A percentile compares a stretch with the other conserved stretches of the same genome.
Conservation (phyloP, 2,888 invertebrate species). For the Synanthedon tipuliformis region DNA sequence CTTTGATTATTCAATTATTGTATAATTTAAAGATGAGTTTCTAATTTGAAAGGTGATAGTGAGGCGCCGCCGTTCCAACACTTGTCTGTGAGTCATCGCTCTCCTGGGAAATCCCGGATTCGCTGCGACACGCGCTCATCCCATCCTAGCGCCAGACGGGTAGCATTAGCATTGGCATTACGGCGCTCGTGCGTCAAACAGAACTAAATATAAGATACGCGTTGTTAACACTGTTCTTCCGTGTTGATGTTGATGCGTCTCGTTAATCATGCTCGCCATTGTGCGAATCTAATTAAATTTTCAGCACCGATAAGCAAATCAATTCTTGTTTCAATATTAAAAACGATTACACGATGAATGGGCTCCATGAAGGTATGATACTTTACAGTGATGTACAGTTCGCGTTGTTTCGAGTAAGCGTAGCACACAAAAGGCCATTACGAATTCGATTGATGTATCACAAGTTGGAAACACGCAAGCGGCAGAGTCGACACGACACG, state of each 20-base stretch:
- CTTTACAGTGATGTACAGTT: too few species aligned
- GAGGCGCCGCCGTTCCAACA: conserved; percentile 3
- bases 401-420: too few species aligned
- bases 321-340: too few species aligned
- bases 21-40: conserved; percentile 2
- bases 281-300: too few species aligned
- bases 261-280: too few species aligned
- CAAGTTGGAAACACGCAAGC: background rate
- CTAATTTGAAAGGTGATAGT: conserved; percentile 22
- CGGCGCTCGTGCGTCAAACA: conserved; percentile 30
- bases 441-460: background rate
- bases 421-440: background rate
- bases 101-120: conserved; percentile 25
- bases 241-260: background rate
- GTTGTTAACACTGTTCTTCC: conserved; percentile 1
- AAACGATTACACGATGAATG: too few species aligned
- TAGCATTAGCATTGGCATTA: background rate
- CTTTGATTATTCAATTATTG: too few species aligned
- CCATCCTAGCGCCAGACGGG: background rate
- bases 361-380: too few species aligned
- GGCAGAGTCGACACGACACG: conserved; percentile 14
- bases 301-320: too few species aligned
- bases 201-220: conserved; percentile 26
- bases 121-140: background rate
- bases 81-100: conserved; percentile 2